Conservation (phyloP, 2,888 invertebrate species). For the Acronicta aceris region DNA sequence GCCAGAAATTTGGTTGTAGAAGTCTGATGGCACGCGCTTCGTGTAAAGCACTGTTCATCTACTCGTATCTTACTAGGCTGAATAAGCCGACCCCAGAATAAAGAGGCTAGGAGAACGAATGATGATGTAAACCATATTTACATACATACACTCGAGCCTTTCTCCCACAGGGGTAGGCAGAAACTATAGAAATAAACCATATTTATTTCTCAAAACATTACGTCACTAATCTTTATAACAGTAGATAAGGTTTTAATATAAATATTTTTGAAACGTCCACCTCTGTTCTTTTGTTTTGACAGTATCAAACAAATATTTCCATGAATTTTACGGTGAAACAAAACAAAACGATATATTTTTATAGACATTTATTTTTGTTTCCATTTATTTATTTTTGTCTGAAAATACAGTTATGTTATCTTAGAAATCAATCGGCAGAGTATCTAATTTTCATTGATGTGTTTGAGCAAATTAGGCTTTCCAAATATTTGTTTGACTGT, state of each 20-base stretch:
- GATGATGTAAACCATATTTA: too few relatives aligned
- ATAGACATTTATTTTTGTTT: constrained; percentile 10
- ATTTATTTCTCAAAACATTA: neutral
- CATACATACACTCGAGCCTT: too few relatives aligned
- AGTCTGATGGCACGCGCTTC: too few relatives aligned
- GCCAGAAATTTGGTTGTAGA: too few relatives aligned
- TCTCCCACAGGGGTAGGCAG: too few relatives aligned
- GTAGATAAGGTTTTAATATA: neutral
- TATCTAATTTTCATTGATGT: constrained; percentile 17
- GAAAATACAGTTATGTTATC: constrained; percentile 10
- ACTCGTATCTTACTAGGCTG: too few relatives aligned
- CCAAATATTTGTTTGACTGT: neutral
- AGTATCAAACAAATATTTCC: constrained; percentile 6
- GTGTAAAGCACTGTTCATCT: too few relatives aligned
- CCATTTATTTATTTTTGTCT: constrained; percentile 18
- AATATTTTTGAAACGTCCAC: constrained; percentile 1
- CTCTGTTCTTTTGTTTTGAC: constrained; percentile 3
- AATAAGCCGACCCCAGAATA: too few relatives aligned
- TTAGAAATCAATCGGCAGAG: neutral
- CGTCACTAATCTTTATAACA: neutral
- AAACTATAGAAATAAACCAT: too few relatives aligned
- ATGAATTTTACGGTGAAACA: constrained; percentile 1
- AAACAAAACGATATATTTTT: constrained; percentile 9
- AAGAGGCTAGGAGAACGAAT: too few relatives aligned
- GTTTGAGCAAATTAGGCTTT: constrained; percentile 6